phyloP scores from a whole-genome alignment of 2,888 invertebrate species.

The Drosophila macrospina region DNA sequence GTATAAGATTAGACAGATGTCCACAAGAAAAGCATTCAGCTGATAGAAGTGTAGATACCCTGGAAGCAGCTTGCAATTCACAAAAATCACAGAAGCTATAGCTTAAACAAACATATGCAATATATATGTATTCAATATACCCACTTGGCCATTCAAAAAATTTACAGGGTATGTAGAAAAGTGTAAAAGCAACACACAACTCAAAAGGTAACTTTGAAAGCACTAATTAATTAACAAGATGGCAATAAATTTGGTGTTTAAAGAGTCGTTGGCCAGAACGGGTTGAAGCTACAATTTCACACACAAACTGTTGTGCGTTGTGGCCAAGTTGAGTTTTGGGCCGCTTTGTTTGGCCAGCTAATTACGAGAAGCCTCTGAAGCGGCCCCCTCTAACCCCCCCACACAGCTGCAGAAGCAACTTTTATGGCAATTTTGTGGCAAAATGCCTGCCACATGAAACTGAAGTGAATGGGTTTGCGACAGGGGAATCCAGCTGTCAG shows the following conservation, averaged over 20 bases:
- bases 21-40: no score
- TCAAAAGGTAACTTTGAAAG: constrained; percentile 44
- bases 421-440: constrained; percentile 51
- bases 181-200: constrained; percentile 9
- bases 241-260: constrained; percentile 49
- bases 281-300: constrained; percentile 16
- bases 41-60: no score
- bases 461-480: neutral
- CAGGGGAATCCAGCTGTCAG: constrained; percentile 27
- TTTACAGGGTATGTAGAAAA: neutral
- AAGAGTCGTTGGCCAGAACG: constrained; percentile 30
- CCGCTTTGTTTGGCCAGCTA: constrained; percentile 56
- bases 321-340: constrained; percentile 12
- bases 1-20: no score
- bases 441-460: constrained; percentile 3
- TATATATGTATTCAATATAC: neutral
- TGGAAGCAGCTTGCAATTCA: no score
- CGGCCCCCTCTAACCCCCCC: neutral
- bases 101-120: no score
- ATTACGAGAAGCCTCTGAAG: constrained; percentile 48
- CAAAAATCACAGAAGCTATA: no score
- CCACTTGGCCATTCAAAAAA: neutral
- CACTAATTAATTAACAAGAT: constrained; percentile 70
- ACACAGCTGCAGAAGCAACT: neutral
- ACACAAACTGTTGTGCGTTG: neutral